Conservation (phyloP, 2,113 vertebrate genomes). For the Thermophis baileyi region DNA sequence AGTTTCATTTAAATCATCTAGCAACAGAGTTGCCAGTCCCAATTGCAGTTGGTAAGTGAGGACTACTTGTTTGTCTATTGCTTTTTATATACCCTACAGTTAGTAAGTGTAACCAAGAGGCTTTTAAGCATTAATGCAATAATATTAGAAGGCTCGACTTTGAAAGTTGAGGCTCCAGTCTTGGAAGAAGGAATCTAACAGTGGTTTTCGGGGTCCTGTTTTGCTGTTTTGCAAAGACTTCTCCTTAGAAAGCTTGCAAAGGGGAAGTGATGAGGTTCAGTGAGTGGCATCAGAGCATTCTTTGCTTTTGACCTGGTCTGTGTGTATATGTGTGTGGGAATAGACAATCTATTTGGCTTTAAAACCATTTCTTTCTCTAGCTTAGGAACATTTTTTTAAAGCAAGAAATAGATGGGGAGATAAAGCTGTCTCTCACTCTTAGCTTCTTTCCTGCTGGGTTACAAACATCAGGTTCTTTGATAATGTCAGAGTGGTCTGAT, state of each 20-base stretch:
- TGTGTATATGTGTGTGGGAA: not conserved
- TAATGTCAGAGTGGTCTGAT: not conserved
- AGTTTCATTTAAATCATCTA: not conserved
- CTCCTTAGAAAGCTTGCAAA: not conserved
- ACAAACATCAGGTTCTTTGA: not conserved
- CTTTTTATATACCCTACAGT: not conserved
- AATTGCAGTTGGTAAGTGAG: not conserved
- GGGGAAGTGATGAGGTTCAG: not conserved
- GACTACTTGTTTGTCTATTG: not conserved
- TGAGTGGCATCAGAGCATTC: not conserved
- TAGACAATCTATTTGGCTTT: not conserved
- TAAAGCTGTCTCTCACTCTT: not conserved
- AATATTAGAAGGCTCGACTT: not conserved
- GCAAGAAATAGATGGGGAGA: not conserved
- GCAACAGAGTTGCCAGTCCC: not conserved
- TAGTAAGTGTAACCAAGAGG: not conserved
- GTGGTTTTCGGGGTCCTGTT: not conserved
- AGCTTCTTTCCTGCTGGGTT: not conserved
- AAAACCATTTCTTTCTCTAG: not conserved
- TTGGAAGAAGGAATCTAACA: not conserved
- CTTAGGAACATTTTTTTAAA: not conserved
- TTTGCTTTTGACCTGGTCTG: not conserved
- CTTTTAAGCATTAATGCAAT: not conserved
- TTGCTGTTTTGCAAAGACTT: not conserved
- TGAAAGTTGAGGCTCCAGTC: not conserved